Evolutionary conservation across 1,140 invertebrate species (phyloP).

Genomic region (Araneus ventricosus): DNA sequence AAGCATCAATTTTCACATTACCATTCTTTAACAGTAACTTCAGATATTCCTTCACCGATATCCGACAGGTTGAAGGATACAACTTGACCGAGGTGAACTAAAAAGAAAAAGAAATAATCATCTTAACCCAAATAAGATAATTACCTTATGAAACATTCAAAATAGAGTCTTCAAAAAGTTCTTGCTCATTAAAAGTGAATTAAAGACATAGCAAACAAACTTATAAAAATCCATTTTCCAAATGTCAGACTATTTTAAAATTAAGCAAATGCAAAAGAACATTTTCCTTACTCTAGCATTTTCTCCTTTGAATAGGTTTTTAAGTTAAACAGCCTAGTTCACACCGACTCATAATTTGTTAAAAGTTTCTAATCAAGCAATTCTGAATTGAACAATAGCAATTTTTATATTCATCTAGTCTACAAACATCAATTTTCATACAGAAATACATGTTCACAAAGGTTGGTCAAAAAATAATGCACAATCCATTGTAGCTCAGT

Average conservation of each 20-base stretch:
- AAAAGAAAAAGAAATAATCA: slow-evolving; percentile 26
- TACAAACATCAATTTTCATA: too few relatives aligned
- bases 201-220: background rate
- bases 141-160: background rate
- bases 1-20: background rate
- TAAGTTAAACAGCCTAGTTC: too few relatives aligned
- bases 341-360: too few relatives aligned
- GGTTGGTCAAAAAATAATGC: too few relatives aligned
- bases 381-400: too few relatives aligned
- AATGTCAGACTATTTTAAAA: background rate
- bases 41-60: slow-evolving; percentile 99
- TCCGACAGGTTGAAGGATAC: slow-evolving; percentile 97
- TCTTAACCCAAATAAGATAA: background rate
- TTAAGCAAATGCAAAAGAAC: background rate
- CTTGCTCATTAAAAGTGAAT: background rate
- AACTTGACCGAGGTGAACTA: slow-evolving; percentile 76
- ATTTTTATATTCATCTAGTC: too few relatives aligned
- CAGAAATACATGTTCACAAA: too few relatives aligned
- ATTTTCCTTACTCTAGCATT: too few relatives aligned
- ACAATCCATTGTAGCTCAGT: too few relatives aligned
- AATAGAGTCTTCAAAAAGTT: background rate
- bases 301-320: too few relatives aligned
- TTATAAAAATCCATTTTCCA: background rate
- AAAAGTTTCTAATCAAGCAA: too few relatives aligned
- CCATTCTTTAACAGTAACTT: slow-evolving; percentile 99